Base-by-base conservation (phyloP, 2,888 invertebrate species). In the Neocrepidodera transversa region DNA sequence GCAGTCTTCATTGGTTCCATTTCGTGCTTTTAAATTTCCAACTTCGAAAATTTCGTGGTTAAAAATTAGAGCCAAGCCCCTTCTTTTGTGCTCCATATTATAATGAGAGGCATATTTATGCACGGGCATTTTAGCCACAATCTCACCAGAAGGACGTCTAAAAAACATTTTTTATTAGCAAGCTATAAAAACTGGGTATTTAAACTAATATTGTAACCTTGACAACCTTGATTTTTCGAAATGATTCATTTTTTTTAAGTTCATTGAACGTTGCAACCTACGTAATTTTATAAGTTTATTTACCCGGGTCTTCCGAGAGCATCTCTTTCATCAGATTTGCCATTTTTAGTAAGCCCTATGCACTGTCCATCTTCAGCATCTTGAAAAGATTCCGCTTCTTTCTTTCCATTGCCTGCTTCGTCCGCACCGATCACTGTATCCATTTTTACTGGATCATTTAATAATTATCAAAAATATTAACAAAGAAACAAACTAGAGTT, bases 1-100 rank as follows among this genome's bases (percentile, higher is more conserved):
- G 68, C 91, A 87, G 78, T 97, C 97, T 40, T 89, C 88, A 74
- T 93, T 91, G 1, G 95, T 96, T 1, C 96, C 97, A 66, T 87
- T 85, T 58, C 94, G 86, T 8, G 85, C 77, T 76, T 89, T 90
- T 58, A 92, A 78, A 71, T 86, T 86, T 60, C 85, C 85, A 58
- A 89, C 85, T 64, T 87, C 86, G 74, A 96, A 97, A 72, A 84
- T 81, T 79, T 92, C 92, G 76, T 97, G 95, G 77, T 96, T 97
- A 74, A 97, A 93, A 72, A 97, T 92, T 11, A 95, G 78, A 2
- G 95, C 95, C 66, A 87, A 79, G 2, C 97, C 96, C 56, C 95
- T 86, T 62, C 86, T 83, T 66, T 85, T 83, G 77, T 95, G 92
- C 71, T 87, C 86, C 95, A 96, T 96, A 67, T 91, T 92, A 78